Evolutionary conservation across 2,113 vertebrate genomes (phyloP), one percentile per base, ranked within the genome.

Genomic region (Phrynosoma platyrhinos): DNA sequence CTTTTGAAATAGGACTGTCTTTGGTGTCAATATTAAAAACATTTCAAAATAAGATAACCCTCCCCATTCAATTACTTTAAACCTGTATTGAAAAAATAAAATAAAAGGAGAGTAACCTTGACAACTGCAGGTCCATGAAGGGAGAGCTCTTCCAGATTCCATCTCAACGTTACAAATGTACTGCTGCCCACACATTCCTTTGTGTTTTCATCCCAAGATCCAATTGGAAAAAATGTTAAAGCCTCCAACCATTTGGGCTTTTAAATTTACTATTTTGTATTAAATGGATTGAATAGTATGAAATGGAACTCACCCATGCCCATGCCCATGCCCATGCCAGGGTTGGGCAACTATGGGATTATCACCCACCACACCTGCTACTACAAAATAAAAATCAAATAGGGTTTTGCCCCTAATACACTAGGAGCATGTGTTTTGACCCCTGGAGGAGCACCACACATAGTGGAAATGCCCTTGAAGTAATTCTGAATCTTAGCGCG

Each of bases 21-120:
- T 68, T 42, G n/a, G 32, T 42, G 76, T 81, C 77, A 62, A 53
- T 84, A 76, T 79, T 84, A 58, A 84, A 47, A 74, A 79, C 58
- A 66, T 82, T 76, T 76, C 40, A 64, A 82, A 66, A 13, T 23
- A 58, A 66, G 20, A 80, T 62, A 84, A 62, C 53, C 30, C 9
- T 32, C 18, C 16, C 72, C 30, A 80, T 89, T 66, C 40, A 81
- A 80, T 66, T 36, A 53, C 12, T 74, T 64, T 52, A 42, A 8
- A 55, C 7, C 16, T 32, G 62, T 74, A 83, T 69, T 89, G 81
- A 16, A 81, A 75, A 81, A 36, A 36, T 36, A 36, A 75, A 75
- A 55, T 42, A 64, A 85, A 62, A 81, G 3, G 9, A 32, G 5
- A 72, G 55, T 40, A 66, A 40, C 55, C 14, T 40, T 85, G 78